Conservation (phyloP, 2,113 vertebrate species). For the Pomatorhinus ruficollis region DNA sequence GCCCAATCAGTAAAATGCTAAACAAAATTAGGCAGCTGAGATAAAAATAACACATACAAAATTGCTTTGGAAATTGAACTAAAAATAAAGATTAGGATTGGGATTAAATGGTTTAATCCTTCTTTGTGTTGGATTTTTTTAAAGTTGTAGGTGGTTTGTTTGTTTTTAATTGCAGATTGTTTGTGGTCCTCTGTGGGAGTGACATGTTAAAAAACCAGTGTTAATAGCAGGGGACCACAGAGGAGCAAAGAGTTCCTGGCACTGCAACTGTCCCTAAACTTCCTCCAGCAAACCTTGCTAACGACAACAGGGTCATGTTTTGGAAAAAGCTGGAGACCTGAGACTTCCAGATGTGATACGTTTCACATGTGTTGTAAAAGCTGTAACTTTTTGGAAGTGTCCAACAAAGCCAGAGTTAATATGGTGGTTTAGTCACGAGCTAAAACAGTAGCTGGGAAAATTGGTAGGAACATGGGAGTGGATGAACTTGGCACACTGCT, state of each 20-base stretch:
- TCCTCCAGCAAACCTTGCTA: background rate
- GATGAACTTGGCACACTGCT: background rate
- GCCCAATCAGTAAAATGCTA: constrained; percentile 3
- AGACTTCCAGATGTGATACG: background rate
- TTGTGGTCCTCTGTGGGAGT: background rate
- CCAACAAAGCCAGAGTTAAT: background rate
- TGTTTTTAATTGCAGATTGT: background rate
- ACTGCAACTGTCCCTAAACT: background rate
- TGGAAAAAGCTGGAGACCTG: background rate
- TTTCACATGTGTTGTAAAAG: background rate
- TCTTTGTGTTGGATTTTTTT: background rate
- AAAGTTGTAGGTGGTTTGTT: background rate
- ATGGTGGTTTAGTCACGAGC: background rate
- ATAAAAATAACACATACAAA: constrained; percentile 47
- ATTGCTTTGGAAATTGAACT: constrained; percentile 1
- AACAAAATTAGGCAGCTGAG: background rate
- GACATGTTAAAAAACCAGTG: background rate
- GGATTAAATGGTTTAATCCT: background rate
- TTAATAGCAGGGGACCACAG: background rate
- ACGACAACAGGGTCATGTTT: background rate
- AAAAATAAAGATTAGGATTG: constrained; percentile 5
- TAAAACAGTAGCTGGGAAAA: background rate
- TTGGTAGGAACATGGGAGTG: background rate
- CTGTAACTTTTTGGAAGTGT: background rate
- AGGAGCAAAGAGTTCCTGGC: background rate